A percentile compares a stretch with the other conserved stretches of the same genome.
phyloP scores from a whole-genome alignment of 2,888 invertebrate species.

The Galeopsomyia nigrocyanea region DNA sequence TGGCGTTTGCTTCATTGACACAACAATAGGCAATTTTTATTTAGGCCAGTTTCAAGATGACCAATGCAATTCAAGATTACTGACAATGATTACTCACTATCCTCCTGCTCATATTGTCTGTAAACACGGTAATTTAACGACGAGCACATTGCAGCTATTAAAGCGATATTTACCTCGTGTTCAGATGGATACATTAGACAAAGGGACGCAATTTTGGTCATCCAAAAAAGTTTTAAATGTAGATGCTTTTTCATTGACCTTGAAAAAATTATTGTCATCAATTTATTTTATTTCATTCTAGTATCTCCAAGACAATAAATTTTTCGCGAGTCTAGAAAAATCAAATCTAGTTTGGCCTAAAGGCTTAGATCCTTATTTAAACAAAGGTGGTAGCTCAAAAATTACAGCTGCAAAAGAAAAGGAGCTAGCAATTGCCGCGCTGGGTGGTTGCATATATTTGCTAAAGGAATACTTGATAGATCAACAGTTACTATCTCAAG shows the following conservation, averaged over 20 bases:
- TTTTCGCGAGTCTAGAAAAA: conserved; percentile 58
- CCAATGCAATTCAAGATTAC: conserved; percentile 87
- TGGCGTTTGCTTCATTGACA: conserved; percentile 96
- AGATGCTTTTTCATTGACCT: conserved; percentile 26
- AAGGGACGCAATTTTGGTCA: conserved; percentile 82
- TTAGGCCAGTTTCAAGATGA: conserved; percentile 96
- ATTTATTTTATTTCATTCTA: conserved; percentile 45
- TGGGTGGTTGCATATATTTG: conserved; percentile 89
- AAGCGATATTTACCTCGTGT: conserved; percentile 78
- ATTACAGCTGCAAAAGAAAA: conserved; percentile 77
- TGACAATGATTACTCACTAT: conserved; percentile 91
- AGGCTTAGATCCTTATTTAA: conserved; percentile 73
- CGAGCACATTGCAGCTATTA: conserved; percentile 78
- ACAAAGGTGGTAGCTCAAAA: conserved; percentile 73
- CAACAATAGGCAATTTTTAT: conserved; percentile 91
- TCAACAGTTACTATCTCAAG: conserved; percentile 84
- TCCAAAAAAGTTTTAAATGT: conserved; percentile 82
- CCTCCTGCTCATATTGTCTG: conserved; percentile 88
- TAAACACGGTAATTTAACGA: conserved; percentile 78
- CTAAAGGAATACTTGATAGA: conserved; percentile 88
- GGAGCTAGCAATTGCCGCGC: conserved; percentile 82
- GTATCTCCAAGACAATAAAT: conserved; percentile 63
- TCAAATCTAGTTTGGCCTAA: conserved; percentile 76
- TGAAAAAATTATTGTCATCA: too few relatives aligned
- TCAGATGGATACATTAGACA: conserved; percentile 79